These are phyloP conservation scores for Anoncus sp. DNA, from an alignment of 2,888 invertebrate genomes.

Conservation along the genomic window DNA sequence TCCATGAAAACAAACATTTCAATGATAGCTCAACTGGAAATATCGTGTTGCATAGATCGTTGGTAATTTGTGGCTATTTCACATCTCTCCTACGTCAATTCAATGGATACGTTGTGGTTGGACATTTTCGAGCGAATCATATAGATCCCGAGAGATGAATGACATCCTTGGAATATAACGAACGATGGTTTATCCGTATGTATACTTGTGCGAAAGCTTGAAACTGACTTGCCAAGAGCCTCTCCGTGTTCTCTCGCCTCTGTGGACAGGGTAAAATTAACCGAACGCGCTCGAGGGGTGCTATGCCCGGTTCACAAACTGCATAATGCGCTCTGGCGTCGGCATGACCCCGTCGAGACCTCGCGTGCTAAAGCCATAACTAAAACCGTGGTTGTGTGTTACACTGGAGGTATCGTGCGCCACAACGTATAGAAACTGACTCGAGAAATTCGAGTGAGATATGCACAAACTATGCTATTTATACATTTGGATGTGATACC, in stretches of 20 bases:
- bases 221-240: conserved; percentile 33
- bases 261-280: conserved; percentile 70
- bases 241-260: conserved; percentile 42
- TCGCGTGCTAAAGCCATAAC: conserved; percentile 77
- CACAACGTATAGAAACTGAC: conserved; percentile 12
- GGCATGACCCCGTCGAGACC: conserved; percentile 71
- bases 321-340: conserved; percentile 69
- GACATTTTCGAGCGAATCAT: conserved; percentile 21
- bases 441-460: conserved; percentile 49
- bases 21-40: neutral
- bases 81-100: neutral
- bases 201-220: conserved; percentile 37
- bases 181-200: conserved; percentile 5
- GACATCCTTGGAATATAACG: conserved; percentile 38
- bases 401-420: conserved; percentile 10
- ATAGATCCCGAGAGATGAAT: conserved; percentile 32
- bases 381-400: conserved; percentile 63
- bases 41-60: neutral
- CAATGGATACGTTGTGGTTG: conserved; percentile 10
- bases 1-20: neutral
- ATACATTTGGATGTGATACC: neutral
- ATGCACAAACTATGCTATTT: conserved; percentile 32
- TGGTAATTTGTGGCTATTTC: neutral
- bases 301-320: conserved; percentile 70
- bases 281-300: conserved; percentile 54